Percentiles rank a stretch among this genome's conserved stretches.
Evolutionary conservation across 1,140 invertebrate genomes (phyloP).

Genomic region (Dreissena polymorpha): DNA sequence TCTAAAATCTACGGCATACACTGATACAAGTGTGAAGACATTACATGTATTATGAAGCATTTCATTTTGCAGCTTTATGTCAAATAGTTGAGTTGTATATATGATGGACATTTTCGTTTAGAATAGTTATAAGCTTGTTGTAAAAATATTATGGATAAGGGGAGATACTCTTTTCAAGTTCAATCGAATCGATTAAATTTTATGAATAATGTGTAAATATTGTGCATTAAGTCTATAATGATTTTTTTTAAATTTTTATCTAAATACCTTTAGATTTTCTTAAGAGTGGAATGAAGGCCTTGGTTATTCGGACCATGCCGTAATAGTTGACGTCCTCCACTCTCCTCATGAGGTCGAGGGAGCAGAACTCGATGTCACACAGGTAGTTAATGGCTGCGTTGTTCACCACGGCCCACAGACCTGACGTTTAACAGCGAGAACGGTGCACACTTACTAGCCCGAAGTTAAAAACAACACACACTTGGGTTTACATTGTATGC

Average conservation of each 20-base stretch:
- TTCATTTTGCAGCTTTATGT: too few species aligned
- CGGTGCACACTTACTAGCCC: not conserved
- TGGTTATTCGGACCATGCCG: slow-evolving; percentile 89
- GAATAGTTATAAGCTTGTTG: too few species aligned
- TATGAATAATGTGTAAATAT: too few species aligned
- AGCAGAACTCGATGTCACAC: slow-evolving; percentile 92
- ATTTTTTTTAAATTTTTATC: too few species aligned
- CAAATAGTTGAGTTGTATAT: too few species aligned
- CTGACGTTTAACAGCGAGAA: not conserved
- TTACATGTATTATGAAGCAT: too few species aligned
- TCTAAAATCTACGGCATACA: not conserved
- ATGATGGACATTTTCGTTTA: too few species aligned
- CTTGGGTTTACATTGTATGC: not conserved
- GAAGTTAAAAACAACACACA: not conserved
- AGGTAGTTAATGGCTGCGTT: slow-evolving; percentile 91
- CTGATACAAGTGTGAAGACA: too few species aligned
- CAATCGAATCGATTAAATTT: too few species aligned
- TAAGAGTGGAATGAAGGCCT: slow-evolving; percentile 86
- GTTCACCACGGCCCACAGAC: slow-evolving; percentile 73
- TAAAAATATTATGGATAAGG: too few species aligned
- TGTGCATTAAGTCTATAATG: too few species aligned
- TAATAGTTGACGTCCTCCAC: slow-evolving; percentile 90
- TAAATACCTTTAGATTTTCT: slow-evolving; percentile 82
- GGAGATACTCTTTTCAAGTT: too few species aligned
- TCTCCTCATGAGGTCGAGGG: slow-evolving; percentile 79